Evolutionary conservation across 2,888 invertebrate species (phyloP).

Genomic region (Diloba caeruleocephala): DNA sequence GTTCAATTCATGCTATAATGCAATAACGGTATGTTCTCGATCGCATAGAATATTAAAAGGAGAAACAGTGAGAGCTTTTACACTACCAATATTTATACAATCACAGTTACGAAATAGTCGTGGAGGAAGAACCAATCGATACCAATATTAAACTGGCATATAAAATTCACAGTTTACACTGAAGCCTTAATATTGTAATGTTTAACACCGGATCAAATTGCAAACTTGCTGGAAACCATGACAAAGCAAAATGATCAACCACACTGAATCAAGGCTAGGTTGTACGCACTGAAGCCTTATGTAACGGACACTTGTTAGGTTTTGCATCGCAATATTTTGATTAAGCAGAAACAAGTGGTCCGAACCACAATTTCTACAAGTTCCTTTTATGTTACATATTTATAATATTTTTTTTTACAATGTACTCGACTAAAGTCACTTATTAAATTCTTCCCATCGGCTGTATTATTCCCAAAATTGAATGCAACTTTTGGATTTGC

Average conservation of each 20-base stretch:
- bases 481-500: constrained; percentile 5
- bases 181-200: too few relatives aligned
- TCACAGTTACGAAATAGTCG: not conserved
- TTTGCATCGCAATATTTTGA: constrained; percentile 3
- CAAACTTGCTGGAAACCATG: constrained; percentile 4
- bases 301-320: not conserved
- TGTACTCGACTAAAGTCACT: too few relatives aligned
- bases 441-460: constrained; percentile 5
- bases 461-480: constrained; percentile 13
- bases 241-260: not conserved
- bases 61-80: constrained; percentile 13
- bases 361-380: not conserved
- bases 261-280: not conserved
- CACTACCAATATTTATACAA: constrained; percentile 15
- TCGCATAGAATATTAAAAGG: constrained; percentile 5
- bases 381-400: not conserved
- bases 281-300: not conserved
- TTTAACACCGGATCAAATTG: constrained; percentile 1
- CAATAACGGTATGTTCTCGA: constrained; percentile 6
- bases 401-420: too few relatives aligned
- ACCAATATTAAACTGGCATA: too few relatives aligned
- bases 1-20: constrained; percentile 1
- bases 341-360: not conserved
- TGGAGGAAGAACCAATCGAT: constrained; percentile 1
- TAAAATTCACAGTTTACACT: too few relatives aligned